phyloP scores from a whole-genome alignment of 2,113 vertebrate genomes.

The Rhadina sibilatrix region DNA sequence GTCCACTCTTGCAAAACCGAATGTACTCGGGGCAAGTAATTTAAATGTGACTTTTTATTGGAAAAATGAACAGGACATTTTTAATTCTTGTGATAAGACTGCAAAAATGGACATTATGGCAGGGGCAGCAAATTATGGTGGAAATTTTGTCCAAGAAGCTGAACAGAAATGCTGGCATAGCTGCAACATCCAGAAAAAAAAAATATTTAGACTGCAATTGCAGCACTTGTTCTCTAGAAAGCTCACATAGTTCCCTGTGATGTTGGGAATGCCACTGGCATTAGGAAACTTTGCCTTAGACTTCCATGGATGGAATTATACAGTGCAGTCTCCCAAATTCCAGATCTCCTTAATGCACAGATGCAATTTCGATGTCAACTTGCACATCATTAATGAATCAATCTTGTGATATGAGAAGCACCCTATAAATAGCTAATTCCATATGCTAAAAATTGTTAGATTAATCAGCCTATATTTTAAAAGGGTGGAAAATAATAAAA shows the following conservation, averaged over 20 bases:
- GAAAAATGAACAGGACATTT: neutral
- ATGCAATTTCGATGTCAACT: neutral
- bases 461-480: neutral
- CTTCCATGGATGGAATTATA: neutral
- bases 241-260: neutral
- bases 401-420: neutral
- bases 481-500: neutral
- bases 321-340: neutral
- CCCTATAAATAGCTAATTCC: constrained; percentile 21
- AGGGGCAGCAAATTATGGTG: neutral
- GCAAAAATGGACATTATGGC: neutral
- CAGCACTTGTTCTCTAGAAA: neutral
- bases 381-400: neutral
- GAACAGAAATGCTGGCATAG: neutral
- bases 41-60: neutral
- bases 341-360: neutral
- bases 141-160: neutral
- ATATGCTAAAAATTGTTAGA: neutral
- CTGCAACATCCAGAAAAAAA: neutral
- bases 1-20: neutral
- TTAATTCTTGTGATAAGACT: neutral
- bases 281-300: neutral
- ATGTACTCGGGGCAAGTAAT: neutral
- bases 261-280: neutral
- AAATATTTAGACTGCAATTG: neutral